Base-by-base conservation (phyloP, 2,888 invertebrate species). In the Phortica okadai region DNA sequence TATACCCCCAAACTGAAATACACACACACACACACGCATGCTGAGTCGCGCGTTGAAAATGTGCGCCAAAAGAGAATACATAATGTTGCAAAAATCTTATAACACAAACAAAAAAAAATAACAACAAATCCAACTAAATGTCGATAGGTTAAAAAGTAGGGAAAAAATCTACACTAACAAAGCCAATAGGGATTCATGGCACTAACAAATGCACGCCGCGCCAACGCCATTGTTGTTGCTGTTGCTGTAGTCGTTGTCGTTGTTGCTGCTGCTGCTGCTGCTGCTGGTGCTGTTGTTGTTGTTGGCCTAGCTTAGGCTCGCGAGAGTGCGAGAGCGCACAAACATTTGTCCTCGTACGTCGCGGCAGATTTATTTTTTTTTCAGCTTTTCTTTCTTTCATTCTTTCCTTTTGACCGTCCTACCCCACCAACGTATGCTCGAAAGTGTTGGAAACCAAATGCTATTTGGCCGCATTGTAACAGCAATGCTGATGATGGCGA, bases 31-130 rank as follows among this genome's bases (percentile, higher is more conserved):
- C 69, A 69, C 69, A n/a, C 45, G n/a, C 16, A 70, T 10, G 33
- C 54, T 16, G 41, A 54, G 8, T 21, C 62, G 73, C 41, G 10
- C 16, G 50, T 45, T 41, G 56, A 25, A 33, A 33, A 33, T 73
- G 44, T 54, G 11, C 41, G 25, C 54, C 66, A 82, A 80, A 85
- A 83, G 86, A 87, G 88, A 83, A 84, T 84, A 69, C 79, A 82
- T 82, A 83, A 84, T 84, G 84, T 84, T 84, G 82, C 84, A 83
- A 83, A 82, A 77, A 74, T 50, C 44, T 75, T 73, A 58, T 69
- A 66, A 74, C 79, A 77, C 66, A 74, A 75, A 58, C 50, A 79
- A 16, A 73, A n/a, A 77, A 69, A 75, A 75, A 54, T 70, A 77
- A 56, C 58, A 79, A 42, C 77, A 77, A 33, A 74, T 75, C 77